Conservation (phyloP, 2,797 vertebrate genomes). For the Hydrocynus forskahlii region DNA sequence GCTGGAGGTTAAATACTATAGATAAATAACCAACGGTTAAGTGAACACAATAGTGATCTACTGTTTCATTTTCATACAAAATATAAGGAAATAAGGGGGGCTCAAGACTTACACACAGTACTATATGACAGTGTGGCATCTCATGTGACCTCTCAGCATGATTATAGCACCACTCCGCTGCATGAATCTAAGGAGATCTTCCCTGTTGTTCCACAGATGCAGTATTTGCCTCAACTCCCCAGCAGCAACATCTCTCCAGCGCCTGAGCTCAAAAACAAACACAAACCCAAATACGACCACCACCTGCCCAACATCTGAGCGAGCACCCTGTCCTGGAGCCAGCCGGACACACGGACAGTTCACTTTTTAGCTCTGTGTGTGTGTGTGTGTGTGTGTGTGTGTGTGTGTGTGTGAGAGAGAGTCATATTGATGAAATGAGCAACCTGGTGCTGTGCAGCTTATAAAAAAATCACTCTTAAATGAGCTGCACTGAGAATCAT, state of each 20-base stretch:
- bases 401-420: too few relatives aligned
- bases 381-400: too few relatives aligned
- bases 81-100: too few relatives aligned
- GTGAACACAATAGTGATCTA: too few relatives aligned
- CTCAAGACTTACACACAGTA: too few relatives aligned
- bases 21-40: too few relatives aligned
- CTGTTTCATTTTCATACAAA: too few relatives aligned
- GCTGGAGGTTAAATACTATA: too few relatives aligned
- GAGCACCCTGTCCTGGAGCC: background rate
- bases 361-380: background rate
- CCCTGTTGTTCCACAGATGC: slow-evolving; percentile 65
- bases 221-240: slow-evolving; percentile 81
- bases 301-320: slow-evolving; percentile 82
- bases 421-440: too few relatives aligned
- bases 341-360: background rate
- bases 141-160: too few relatives aligned
- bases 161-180: too few relatives aligned
- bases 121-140: too few relatives aligned
- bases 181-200: background rate
- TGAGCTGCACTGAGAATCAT: background rate
- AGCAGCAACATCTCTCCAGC: slow-evolving; percentile 81
- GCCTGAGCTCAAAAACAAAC: slow-evolving; percentile 79
- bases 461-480: background rate
- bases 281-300: slow-evolving; percentile 78
- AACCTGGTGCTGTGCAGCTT: background rate